phyloP scores from a whole-genome alignment of 2,113 vertebrate species.

The Heteronetta atricapilla region DNA sequence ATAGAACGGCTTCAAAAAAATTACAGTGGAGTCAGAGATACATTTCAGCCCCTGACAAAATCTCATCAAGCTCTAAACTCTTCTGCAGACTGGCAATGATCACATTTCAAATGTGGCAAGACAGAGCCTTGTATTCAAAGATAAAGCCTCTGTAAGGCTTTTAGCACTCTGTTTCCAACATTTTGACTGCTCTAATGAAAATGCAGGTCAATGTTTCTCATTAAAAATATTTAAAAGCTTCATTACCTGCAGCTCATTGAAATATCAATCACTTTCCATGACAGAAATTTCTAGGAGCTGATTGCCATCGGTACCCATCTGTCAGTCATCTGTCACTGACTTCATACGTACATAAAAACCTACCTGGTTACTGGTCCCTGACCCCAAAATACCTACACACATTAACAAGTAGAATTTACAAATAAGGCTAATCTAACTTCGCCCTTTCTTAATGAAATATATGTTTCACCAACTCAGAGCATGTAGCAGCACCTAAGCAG shows the following conservation, averaged over 20 bases:
- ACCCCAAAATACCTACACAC: neutral
- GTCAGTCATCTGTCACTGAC: neutral
- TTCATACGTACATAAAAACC: neutral
- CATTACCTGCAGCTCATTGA: neutral
- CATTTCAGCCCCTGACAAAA: neutral
- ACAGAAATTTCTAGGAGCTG: neutral
- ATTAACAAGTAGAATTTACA: neutral
- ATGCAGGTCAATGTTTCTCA: neutral
- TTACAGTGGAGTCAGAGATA: neutral
- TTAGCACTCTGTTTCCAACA: neutral
- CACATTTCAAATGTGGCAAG: neutral
- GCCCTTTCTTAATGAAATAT: neutral
- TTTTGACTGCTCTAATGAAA: neutral
- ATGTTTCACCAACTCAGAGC: neutral
- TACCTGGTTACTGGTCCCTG: neutral
- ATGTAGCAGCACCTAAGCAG: neutral
- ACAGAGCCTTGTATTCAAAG: neutral
- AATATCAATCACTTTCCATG: neutral
- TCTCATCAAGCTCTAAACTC: neutral
- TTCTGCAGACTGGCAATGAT: neutral
- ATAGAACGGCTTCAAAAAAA: neutral
- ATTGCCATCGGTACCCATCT: neutral
- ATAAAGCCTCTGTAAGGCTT: neutral
- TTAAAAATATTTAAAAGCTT: neutral
- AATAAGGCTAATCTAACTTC: neutral